phyloP scores from a whole-genome alignment of 2,888 invertebrate genomes.

The Odontothrips loti region DNA sequence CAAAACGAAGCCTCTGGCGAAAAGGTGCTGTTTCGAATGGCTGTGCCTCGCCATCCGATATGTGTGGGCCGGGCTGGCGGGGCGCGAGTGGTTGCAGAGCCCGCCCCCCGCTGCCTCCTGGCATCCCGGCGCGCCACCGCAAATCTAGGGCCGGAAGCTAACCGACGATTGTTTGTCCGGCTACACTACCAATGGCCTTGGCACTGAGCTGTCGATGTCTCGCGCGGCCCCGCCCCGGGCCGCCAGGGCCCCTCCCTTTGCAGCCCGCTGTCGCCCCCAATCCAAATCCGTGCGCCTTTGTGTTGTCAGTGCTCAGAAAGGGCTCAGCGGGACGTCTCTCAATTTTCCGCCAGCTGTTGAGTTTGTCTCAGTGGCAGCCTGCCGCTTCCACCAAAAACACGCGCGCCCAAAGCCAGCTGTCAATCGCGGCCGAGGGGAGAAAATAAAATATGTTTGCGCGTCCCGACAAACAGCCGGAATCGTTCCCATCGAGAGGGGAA shows the following conservation, averaged over 20 bases:
- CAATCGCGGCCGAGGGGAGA: neutral
- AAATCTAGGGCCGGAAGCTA: neutral
- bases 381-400: neutral
- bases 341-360: constrained; percentile 11
- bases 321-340: neutral
- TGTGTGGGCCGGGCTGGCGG: no score
- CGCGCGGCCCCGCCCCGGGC: neutral
- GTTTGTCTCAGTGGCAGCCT: no score
- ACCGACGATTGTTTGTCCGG: no score
- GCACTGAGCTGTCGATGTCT: neutral
- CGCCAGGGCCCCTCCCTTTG: neutral
- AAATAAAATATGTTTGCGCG: neutral
- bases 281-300: constrained; percentile 2
- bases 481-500: no score
- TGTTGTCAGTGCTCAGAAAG: neutral
- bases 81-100: no score
- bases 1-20: no score
- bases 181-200: neutral
- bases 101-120: no score
- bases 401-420: neutral
- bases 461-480: no score
- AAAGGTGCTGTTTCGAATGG: no score
- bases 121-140: neutral
- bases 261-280: neutral
- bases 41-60: no score